These are phyloP conservation scores for Macroglossus sobrinus DNA, from an alignment of 2,113 vertebrate species.

Conservation along the genomic window DNA sequence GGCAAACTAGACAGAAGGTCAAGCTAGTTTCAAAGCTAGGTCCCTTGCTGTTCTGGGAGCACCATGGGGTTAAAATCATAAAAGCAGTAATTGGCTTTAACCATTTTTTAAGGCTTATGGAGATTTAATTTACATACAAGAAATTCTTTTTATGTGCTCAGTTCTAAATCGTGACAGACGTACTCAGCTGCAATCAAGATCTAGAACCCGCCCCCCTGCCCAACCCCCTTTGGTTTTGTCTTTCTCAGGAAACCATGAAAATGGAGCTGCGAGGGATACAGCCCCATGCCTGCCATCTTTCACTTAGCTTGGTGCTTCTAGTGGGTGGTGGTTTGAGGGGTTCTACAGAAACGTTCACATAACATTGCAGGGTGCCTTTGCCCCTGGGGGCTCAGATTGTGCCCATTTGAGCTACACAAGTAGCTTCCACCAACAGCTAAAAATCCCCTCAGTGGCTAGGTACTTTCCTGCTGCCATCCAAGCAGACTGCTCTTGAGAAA, in stretches of 20 bases:
- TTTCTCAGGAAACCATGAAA: not conserved
- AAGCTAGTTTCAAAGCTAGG: not conserved
- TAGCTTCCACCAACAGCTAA: not conserved
- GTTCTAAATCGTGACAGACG: not conserved
- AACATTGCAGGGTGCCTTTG: not conserved
- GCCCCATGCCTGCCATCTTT: not conserved
- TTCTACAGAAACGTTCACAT: not conserved
- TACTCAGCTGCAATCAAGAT: not conserved
- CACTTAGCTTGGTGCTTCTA: fast-evolving
- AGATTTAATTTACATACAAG: not conserved
- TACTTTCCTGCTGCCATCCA: not conserved
- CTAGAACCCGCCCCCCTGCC: not conserved
- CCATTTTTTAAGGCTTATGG: not conserved
- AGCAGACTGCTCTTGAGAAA: not conserved
- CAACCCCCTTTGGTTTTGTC: not conserved
- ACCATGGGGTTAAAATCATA: not conserved
- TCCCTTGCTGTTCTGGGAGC: not conserved
- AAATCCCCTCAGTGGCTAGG: not conserved
- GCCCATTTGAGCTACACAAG: not conserved
- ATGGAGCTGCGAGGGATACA: not conserved
- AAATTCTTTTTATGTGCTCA: not conserved
- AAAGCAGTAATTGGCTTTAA: not conserved
- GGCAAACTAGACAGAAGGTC: not conserved
- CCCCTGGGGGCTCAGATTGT: not conserved
- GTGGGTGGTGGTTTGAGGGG: not conserved